Percentiles rank a stretch among this genome's conserved stretches.
These are phyloP conservation scores for Eristalinus sepulchralis DNA, from an alignment of 2,888 invertebrate genomes.

Conservation along the genomic window DNA sequence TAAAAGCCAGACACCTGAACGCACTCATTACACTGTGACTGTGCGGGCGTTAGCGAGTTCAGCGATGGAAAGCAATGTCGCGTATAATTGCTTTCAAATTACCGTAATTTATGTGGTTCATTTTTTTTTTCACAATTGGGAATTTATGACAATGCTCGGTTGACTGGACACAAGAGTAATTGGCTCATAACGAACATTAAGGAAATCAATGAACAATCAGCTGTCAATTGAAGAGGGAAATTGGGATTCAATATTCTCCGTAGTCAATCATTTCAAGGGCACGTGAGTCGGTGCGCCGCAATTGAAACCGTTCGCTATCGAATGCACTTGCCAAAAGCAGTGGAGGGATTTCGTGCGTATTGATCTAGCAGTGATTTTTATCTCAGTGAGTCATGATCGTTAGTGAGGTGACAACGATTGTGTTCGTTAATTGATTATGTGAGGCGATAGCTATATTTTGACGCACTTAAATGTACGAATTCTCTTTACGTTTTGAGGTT, in stretches of 20 bases:
- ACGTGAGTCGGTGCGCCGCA: neutral
- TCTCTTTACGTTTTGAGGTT: no score
- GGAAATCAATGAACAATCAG: neutral
- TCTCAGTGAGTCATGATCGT: neutral
- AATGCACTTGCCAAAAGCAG: no score
- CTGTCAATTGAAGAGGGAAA: neutral
- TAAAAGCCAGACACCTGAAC: neutral
- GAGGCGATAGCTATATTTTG: no score
- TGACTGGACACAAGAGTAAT: neutral
- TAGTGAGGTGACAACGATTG: neutral
- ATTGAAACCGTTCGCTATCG: neutral
- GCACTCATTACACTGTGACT: neutral
- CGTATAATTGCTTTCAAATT: neutral
- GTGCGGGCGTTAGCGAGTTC: no score
- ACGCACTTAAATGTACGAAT: no score
- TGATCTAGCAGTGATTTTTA: neutral
- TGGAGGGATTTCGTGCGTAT: neutral
- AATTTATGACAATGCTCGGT: neutral
- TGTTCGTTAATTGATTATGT: neutral
- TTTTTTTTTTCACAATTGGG: neutral
- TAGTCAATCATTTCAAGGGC: neutral
- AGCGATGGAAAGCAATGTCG: neutral
- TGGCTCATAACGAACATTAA: neutral
- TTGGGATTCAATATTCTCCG: neutral
- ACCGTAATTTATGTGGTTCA: neutral